Evolutionary conservation across 35 echinoderm and acorn worm species (phyloP).

Genomic region (Chiridota heheva): DNA sequence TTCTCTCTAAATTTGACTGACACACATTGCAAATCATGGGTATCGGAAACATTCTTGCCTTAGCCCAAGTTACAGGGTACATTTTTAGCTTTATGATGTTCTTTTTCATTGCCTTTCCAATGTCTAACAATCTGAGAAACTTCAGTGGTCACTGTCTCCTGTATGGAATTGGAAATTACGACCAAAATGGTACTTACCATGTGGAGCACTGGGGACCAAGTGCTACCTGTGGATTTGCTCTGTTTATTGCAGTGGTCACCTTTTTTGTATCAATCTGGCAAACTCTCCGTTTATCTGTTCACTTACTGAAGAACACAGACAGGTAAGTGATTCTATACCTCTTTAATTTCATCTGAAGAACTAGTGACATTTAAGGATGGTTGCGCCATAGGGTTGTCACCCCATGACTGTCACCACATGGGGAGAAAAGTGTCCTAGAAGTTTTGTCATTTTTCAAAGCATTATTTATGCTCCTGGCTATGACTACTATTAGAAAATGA

Average conservation of each 20-base stretch:
- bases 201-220: constrained; percentile 26
- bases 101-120: constrained; percentile 42
- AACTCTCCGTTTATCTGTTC: constrained; percentile 41
- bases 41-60: constrained; percentile 49
- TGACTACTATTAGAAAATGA: no score
- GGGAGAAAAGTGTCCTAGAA: no score
- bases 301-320: constrained; percentile 44
- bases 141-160: constrained; percentile 57
- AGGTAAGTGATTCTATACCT: constrained; percentile 38
- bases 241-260: constrained; percentile 32
- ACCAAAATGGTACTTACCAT: not conserved
- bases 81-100: constrained; percentile 43
- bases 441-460: no score
- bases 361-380: no score
- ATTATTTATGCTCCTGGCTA: no score
- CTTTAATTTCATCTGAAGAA: no score
- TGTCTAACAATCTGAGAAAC: constrained; percentile 1
- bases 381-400: no score
- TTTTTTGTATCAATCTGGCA: constrained; percentile 42
- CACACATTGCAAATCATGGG: no score
- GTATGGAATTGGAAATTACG: constrained; percentile 30
- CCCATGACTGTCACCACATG: no score
- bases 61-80: constrained; percentile 57
- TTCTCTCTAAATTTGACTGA: no score
- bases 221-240: constrained; percentile 20